These are phyloP conservation scores for Aromia moschata DNA, from an alignment of 2,888 invertebrate genomes.

Conservation along the genomic window DNA sequence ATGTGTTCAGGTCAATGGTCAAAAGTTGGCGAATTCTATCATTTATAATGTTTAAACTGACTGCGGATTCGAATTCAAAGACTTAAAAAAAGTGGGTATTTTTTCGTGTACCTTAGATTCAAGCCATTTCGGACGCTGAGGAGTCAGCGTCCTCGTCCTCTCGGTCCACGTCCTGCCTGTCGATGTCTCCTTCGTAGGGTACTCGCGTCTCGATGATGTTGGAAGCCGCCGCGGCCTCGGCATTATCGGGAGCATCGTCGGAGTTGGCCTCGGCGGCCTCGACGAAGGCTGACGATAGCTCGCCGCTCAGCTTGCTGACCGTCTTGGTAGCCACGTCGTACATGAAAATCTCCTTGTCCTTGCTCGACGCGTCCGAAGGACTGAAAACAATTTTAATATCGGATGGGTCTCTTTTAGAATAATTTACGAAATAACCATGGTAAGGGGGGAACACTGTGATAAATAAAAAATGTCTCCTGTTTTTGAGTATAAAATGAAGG, in stretches of 20 bases:
- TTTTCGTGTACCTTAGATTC: constrained; percentile 46
- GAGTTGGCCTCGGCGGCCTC: constrained; percentile 89
- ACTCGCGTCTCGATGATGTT: constrained; percentile 54
- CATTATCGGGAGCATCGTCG: constrained; percentile 35
- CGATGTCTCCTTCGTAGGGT: constrained; percentile 42
- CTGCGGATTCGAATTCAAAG: too few species aligned
- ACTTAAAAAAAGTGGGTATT: too few species aligned
- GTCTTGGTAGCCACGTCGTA: constrained; percentile 79
- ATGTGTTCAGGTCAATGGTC: too few species aligned
- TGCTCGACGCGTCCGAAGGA: constrained; percentile 46
- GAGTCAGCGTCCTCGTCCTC: constrained; percentile 42
- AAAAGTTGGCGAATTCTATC: too few species aligned
- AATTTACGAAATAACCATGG: too few species aligned
- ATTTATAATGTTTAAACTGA: too few species aligned
- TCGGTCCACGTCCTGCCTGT: constrained; percentile 24
- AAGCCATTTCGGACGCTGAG: constrained; percentile 48
- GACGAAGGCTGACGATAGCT: constrained; percentile 84
- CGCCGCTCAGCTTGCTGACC: constrained; percentile 82
- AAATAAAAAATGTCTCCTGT: too few species aligned
- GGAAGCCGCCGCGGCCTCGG: constrained; percentile 49
- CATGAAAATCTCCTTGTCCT: constrained; percentile 85
- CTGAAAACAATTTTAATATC: constrained; percentile 34
- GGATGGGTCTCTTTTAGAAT: too few species aligned
- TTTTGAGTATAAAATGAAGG: too few species aligned
- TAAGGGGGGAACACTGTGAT: too few species aligned